Conservation (phyloP, 2,797 vertebrate genomes). For the Acridotheres tristis region DNA sequence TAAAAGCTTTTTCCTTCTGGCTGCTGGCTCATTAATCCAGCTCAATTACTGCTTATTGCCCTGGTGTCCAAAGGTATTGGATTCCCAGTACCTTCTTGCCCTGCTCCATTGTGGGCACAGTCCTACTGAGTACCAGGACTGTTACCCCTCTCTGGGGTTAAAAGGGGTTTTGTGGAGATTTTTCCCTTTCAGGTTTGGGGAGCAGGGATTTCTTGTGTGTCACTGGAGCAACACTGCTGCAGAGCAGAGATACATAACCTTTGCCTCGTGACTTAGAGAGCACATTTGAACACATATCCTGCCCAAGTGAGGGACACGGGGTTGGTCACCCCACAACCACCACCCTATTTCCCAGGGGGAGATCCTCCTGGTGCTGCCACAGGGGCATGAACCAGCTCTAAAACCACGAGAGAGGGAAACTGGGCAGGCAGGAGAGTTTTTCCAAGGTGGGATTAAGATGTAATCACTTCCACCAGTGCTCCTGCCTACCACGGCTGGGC, state of each 20-base stretch:
- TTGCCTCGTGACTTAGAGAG: accelerated
- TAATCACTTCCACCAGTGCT: background rate
- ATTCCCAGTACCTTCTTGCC: background rate
- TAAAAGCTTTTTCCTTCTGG: conserved; percentile 1
- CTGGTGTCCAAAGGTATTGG: background rate
- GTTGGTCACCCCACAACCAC: background rate
- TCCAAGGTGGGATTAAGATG: background rate
- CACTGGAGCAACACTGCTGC: background rate
- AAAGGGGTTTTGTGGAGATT: background rate
- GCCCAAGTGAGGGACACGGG: background rate
- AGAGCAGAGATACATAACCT: background rate
- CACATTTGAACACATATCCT: background rate
- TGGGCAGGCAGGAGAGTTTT: background rate
- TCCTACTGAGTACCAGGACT: background rate
- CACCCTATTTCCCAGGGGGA: background rate
- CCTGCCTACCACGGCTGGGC: background rate
- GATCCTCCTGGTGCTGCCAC: background rate
- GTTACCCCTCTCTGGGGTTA: background rate
- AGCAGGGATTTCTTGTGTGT: background rate
- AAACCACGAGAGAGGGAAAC: background rate
- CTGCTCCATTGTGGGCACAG: accelerated
- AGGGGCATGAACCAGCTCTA: background rate
- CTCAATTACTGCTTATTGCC: background rate
- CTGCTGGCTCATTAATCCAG: background rate
- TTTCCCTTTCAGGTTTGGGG: background rate